phyloP scores from a whole-genome alignment of 2,113 vertebrate species.

The Tragulus kanchil region DNA sequence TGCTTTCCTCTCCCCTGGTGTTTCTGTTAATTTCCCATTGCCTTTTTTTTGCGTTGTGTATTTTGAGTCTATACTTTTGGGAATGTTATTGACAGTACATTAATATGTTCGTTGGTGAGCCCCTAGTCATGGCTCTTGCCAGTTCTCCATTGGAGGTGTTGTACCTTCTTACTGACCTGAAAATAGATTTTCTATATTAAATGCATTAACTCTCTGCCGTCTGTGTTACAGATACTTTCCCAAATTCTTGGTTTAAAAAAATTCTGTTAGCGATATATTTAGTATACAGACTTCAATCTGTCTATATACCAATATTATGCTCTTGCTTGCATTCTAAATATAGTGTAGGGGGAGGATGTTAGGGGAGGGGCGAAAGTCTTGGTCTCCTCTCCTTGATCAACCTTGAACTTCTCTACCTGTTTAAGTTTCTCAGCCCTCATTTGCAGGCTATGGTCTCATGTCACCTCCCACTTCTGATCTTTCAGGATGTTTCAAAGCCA shows the following conservation, averaged over 20 bases:
- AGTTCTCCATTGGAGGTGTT: not conserved
- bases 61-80: not conserved
- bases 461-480: not conserved
- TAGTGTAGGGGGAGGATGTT: not conserved
- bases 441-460: too few species aligned
- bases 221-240: not conserved
- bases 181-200: not conserved
- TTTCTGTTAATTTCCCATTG: not conserved
- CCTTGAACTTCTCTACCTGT: not conserved
- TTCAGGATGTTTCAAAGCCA: not conserved
- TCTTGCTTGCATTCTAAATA: not conserved
- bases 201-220: not conserved
- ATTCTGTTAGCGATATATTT: not conserved
- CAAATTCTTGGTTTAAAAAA: not conserved
- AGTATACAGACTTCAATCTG: not conserved
- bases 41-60: not conserved
- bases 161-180: not conserved
- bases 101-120: not conserved
- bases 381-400: not conserved
- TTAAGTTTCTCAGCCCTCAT: not conserved
- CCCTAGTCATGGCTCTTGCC: not conserved
- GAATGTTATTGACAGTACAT: not conserved
- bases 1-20: not conserved
- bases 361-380: not conserved
- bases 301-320: not conserved